Conservation (phyloP, 2,888 invertebrate species). For the Sussaba pulchella region DNA sequence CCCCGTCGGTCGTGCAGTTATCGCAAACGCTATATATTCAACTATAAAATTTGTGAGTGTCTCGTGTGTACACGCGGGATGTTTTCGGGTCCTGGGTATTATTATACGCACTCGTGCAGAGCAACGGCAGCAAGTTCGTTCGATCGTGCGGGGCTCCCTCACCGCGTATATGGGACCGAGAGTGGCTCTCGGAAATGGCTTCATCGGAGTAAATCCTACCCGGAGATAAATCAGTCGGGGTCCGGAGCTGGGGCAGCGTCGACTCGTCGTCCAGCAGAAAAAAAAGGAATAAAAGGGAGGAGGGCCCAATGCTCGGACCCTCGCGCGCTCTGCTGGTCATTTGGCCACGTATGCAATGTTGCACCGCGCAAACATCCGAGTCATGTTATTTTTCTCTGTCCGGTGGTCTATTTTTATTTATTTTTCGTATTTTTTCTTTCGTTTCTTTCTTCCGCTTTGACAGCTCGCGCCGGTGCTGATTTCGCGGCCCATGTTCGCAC, state of each 20-base stretch:
- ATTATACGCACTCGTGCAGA: conserved; percentile 48
- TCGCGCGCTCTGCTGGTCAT: conserved; percentile 23
- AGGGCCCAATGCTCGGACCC: background rate
- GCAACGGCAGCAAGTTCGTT: conserved; percentile 47
- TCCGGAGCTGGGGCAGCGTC: conserved; percentile 43
- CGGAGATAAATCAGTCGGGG: conserved; percentile 66
- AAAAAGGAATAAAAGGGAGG: too few species aligned
- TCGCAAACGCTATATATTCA: conserved; percentile 35
- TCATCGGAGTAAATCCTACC: conserved; percentile 67
- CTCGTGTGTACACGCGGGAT: conserved; percentile 38
- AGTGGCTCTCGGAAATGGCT: conserved; percentile 66
- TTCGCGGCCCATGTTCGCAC: conserved; percentile 75
- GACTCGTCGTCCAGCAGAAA: conserved; percentile 31
- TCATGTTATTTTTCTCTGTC: conserved; percentile 5
- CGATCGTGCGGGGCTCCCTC: conserved; percentile 22
- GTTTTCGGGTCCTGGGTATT: conserved; percentile 26
- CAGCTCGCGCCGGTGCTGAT: conserved; percentile 59
- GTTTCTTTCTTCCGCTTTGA: conserved; percentile 30
- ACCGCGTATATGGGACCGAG: conserved; percentile 43
- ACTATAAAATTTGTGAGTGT: conserved; percentile 44
- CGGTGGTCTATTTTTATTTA: too few species aligned
- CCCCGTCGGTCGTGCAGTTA: conserved; percentile 38
- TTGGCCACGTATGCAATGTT: conserved; percentile 38
- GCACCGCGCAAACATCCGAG: conserved; percentile 27
- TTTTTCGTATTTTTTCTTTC: conserved; percentile 6